These are phyloP conservation scores for Marisa cornuarietis DNA, from an alignment of 1,140 invertebrate species.

Conservation along the genomic window DNA sequence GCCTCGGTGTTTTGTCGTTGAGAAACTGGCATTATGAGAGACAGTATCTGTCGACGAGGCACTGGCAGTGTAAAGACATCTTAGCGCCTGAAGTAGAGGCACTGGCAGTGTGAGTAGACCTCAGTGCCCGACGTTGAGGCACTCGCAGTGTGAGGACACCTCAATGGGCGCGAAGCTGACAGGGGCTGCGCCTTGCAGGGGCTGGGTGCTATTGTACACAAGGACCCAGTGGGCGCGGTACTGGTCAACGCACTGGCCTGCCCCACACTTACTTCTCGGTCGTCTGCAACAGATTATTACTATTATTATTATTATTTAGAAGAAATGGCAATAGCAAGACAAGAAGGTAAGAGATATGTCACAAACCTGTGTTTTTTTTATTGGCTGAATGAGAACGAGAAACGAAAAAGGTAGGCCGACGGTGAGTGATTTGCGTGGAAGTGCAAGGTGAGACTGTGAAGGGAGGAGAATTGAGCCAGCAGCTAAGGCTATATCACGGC, in stretches of 20 bases:
- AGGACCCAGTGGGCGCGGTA: constrained; percentile 39
- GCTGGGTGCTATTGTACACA: constrained; percentile 32
- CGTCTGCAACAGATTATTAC: background rate
- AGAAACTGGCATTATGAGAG: constrained; percentile 2
- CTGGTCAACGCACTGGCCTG: constrained; percentile 34
- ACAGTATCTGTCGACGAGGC: constrained; percentile 1
- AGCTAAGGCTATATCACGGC: no score
- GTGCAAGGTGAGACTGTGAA: no score
- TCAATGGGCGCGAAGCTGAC: constrained; percentile 39
- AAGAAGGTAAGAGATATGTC: no score
- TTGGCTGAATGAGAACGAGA: no score
- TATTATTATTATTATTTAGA: background rate
- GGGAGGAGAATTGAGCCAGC: no score
- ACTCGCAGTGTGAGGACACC: constrained; percentile 41
- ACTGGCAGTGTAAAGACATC: background rate
- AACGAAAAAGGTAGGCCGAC: no score
- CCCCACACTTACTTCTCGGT: constrained; percentile 18
- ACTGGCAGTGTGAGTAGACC: background rate
- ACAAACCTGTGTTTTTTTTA: no score
- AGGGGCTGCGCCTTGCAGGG: constrained; percentile 17
- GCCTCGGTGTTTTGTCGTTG: background rate
- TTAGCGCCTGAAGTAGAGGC: constrained; percentile 9
- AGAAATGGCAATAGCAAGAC: no score
- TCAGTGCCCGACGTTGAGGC: constrained; percentile 35
- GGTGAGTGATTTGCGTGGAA: no score